phyloP scores from a whole-genome alignment of 2,797 vertebrate species.

The Vespertilio murinus region DNA sequence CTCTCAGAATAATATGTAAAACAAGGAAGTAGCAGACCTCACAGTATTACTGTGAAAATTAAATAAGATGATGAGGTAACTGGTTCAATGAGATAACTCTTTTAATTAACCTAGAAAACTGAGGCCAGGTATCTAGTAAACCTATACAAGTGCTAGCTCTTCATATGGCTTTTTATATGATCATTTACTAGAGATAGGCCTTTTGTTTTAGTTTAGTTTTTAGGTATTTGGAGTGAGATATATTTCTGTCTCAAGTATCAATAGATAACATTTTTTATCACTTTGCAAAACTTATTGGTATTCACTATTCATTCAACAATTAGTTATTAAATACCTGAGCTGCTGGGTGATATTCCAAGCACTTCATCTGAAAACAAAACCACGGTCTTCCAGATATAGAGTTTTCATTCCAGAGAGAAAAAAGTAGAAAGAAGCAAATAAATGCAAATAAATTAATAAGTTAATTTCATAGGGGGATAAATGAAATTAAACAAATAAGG shows the following conservation, averaged over 20 bases:
- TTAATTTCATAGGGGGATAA: neutral
- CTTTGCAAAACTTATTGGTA: neutral
- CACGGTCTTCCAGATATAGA: neutral
- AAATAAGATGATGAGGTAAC: neutral
- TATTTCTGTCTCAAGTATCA: neutral
- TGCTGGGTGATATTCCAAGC: neutral
- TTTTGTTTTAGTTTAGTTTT: neutral
- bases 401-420: slow-evolving; percentile 13
- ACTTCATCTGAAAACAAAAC: neutral
- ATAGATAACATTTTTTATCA: neutral
- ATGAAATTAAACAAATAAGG: neutral
- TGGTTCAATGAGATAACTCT: neutral
- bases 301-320: slow-evolving; percentile 16
- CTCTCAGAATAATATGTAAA: neutral
- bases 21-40: neutral
- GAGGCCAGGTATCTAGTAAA: neutral
- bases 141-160: neutral
- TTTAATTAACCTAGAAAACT: slow-evolving; percentile 5
- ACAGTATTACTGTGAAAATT: neutral
- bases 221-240: neutral
- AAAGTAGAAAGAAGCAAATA: slow-evolving; percentile 10
- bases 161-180: neutral
- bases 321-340: neutral
- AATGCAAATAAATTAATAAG: neutral
- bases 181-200: neutral